Evolutionary conservation across 2,888 invertebrate species (phyloP).

Genomic region (Unio delphinus): DNA sequence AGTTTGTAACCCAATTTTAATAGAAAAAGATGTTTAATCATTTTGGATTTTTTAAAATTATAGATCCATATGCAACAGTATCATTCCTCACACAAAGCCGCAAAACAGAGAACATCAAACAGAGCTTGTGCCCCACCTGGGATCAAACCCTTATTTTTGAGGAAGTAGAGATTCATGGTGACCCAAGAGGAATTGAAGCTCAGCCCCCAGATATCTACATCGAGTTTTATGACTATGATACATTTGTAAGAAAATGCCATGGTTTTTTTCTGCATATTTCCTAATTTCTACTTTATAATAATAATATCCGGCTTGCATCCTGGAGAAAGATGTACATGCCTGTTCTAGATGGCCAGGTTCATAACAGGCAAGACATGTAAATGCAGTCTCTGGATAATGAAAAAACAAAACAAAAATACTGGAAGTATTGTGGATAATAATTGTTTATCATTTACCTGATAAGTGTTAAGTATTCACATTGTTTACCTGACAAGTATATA

Average conservation of each 20-base stretch:
- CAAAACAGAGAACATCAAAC: conserved; percentile 69
- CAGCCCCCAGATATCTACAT: conserved; percentile 70
- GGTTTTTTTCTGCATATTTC: background rate
- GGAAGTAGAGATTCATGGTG: conserved; percentile 70
- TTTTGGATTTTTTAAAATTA: conserved; percentile 5
- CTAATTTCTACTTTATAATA: background rate
- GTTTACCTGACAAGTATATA: too few species aligned
- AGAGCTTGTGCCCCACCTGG: conserved; percentile 73
- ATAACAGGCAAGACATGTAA: too few species aligned
- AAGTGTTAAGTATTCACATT: too few species aligned
- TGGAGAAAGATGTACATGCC: too few species aligned
- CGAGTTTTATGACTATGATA: conserved; percentile 73
- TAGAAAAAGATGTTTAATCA: too few species aligned
- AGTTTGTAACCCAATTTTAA: too few species aligned
- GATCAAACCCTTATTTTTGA: conserved; percentile 73
- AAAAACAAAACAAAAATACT: too few species aligned
- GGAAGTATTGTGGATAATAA: too few species aligned
- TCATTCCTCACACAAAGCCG: conserved; percentile 71
- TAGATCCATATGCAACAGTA: conserved; percentile 72
- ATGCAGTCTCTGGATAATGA: too few species aligned
- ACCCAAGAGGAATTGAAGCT: conserved; percentile 60
- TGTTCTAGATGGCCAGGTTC: too few species aligned
- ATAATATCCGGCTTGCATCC: too few species aligned
- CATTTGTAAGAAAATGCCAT: conserved; percentile 66
- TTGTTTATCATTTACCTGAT: too few species aligned